These are phyloP conservation scores for Callyntrura sp. DNA, from an alignment of 2,888 invertebrate genomes.

Conservation along the genomic window DNA sequence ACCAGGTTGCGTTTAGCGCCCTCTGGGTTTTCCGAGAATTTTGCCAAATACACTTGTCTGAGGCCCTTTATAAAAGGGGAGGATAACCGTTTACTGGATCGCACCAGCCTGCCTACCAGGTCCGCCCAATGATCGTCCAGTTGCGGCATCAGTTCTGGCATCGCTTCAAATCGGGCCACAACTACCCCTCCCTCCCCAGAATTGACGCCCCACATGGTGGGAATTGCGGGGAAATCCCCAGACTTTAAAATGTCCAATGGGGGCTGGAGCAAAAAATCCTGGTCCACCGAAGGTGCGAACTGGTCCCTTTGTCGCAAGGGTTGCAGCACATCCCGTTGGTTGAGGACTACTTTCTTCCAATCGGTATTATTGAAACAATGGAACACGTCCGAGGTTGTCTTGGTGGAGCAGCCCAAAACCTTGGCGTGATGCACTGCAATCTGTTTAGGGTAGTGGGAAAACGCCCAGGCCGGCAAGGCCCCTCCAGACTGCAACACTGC, in stretches of 20 bases:
- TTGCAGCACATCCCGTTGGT: background rate
- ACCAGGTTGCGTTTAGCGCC: background rate
- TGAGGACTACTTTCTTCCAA: background rate
- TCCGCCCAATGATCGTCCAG: background rate
- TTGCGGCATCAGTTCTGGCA: background rate
- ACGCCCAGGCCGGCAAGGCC: background rate
- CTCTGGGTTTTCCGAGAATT: background rate
- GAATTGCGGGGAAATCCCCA: background rate
- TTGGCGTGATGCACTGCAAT: background rate
- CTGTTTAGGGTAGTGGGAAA: background rate
- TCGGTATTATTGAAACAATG: background rate
- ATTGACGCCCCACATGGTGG: constrained; percentile 15
- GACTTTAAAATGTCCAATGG: background rate
- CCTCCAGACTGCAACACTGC: constrained; percentile 26
- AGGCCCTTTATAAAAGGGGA: background rate
- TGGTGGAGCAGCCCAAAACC: background rate
- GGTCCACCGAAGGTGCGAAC: background rate
- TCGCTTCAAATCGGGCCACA: constrained; percentile 3
- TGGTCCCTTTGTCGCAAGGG: background rate
- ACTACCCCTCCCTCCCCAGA: background rate
- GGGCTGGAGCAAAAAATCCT: background rate
- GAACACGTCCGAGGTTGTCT: background rate
- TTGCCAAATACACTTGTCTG: background rate
- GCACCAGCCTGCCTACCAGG: background rate
- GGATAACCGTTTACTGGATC: background rate